Evolutionary conservation across 2,797 vertebrate genomes (phyloP), one percentile per base, ranked within the genome.

Genomic region (Kryptolebias ocellatus): DNA sequence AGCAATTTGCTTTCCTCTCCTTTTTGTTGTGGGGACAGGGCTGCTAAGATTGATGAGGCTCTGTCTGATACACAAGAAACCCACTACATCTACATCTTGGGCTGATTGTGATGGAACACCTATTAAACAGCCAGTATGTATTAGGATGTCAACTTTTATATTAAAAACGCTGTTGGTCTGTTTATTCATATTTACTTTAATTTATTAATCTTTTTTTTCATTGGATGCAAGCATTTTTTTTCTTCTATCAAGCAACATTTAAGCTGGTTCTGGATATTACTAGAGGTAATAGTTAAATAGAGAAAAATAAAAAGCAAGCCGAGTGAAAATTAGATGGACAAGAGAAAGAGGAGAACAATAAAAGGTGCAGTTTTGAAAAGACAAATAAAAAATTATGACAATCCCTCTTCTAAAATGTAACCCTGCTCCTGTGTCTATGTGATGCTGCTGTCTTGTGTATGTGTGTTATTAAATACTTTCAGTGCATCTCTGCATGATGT

Each of bases 21-120:
- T 83, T 91, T 92, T 92, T 90, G 90, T 90, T 90, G 90, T 75
- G 61, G 76, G 84, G 87, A 89, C 84, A 87, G 86, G 24, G 16
- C 76, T 49, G 54, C 81, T 74, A 91, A 94, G 93, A 95, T 94
- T 94, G 92, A 94, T 94, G 92, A 92, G 84, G 76, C 79, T 67
- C 78, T 83, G 85, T 83, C 85, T 83, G 83, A 91, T 86, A 86
- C 80, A 85, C 79, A 81, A 86, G 88, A 83, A 90, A 83, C 85
- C 86, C 75, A 91, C 92, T 93, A 91, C 89, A 93, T 93, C 93
- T 93, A 89, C 87, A 93, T 93, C 88, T 83, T 65, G 80, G 83
- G 79, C 83, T 93, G 92, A 94, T 94, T 92, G 89, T 93, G 93
- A 94, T 89, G 88, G 90, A 94, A 88, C 85, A 78, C 86, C 92